phyloP scores from a whole-genome alignment of 2,113 vertebrate species.

The Glaucidium brasilianum region DNA sequence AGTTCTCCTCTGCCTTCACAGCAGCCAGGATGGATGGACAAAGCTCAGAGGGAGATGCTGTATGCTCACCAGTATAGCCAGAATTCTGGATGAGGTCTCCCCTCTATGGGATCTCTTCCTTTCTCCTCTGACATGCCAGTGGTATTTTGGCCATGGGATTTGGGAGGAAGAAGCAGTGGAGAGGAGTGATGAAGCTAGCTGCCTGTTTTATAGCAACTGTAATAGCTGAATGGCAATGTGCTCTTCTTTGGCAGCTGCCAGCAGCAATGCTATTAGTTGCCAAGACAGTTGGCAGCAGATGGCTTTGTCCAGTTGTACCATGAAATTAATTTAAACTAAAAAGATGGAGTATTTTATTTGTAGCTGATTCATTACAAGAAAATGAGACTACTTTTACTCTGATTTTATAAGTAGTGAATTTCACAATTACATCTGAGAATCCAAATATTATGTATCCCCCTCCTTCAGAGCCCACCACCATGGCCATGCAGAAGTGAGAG shows the following conservation, averaged over 20 bases:
- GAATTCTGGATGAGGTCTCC: neutral
- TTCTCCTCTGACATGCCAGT: neutral
- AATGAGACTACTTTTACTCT: neutral
- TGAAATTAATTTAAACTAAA: constrained; percentile 29
- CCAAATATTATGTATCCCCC: neutral
- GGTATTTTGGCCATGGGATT: neutral
- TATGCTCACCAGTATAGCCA: neutral
- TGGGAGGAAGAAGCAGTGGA: neutral
- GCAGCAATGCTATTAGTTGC: constrained; percentile 31
- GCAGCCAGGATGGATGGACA: neutral
- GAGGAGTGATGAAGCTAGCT: neutral
- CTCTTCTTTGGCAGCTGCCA: constrained; percentile 14
- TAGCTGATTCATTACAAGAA: constrained; percentile 5
- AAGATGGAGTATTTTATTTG: constrained; percentile 21
- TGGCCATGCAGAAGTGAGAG: neutral
- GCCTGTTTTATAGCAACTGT: neutral
- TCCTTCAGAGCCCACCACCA: neutral
- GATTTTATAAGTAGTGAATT: neutral
- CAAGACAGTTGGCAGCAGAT: constrained; percentile 65
- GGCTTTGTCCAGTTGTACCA: constrained; percentile 48
- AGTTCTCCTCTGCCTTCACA: neutral
- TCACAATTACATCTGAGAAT: neutral
- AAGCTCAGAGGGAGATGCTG: neutral
- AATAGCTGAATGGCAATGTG: constrained; percentile 47
- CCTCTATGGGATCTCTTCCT: neutral